These are phyloP conservation scores for Staurois parvus DNA, from an alignment of 2,797 vertebrate species.

Conservation along the genomic window DNA sequence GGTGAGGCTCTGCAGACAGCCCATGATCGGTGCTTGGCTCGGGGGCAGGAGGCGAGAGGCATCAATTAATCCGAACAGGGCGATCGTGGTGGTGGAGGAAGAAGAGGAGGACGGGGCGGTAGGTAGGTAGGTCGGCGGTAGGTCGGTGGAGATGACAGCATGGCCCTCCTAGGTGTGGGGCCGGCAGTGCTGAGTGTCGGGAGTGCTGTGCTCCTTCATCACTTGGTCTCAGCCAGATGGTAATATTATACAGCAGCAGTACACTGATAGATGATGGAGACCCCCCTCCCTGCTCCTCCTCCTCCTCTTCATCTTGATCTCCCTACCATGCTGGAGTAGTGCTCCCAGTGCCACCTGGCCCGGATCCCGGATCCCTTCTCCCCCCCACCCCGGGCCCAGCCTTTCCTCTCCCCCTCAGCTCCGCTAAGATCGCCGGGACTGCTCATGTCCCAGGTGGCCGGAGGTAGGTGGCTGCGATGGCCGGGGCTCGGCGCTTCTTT, in stretches of 20 bases:
- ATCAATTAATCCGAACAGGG: slow-evolving; percentile 56
- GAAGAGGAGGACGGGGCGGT: not conserved
- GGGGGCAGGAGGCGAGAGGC: slow-evolving; percentile 57
- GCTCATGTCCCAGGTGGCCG: slow-evolving; percentile 56
- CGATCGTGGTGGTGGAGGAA: slow-evolving; percentile 10
- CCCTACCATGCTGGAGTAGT: slow-evolving; percentile 49
- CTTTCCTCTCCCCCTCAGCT: slow-evolving; percentile 32
- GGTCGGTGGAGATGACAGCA: no score
- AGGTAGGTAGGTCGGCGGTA: no score
- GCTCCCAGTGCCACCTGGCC: slow-evolving; percentile 50
- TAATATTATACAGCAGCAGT: slow-evolving; percentile 42
- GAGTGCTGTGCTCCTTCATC: slow-evolving; percentile 14
- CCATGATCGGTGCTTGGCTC: slow-evolving; percentile 76
- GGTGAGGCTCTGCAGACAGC: slow-evolving; percentile 95
- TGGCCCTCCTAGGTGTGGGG: not conserved
- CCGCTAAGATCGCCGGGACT: slow-evolving; percentile 18
- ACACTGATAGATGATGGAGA: slow-evolving; percentile 58
- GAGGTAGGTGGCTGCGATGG: not conserved
- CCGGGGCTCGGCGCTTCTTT: slow-evolving; percentile 1
- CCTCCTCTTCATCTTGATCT: slow-evolving; percentile 53
- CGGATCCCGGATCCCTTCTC: not conserved
- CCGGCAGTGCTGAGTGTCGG: slow-evolving; percentile 14
- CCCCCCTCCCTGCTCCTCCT: slow-evolving; percentile 57
- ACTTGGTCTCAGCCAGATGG: slow-evolving; percentile 40
- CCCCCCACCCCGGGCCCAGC: slow-evolving; percentile 33